Evolutionary conservation across 2,888 invertebrate species (phyloP).

Genomic region (Hydroisotoma schaefferi): DNA sequence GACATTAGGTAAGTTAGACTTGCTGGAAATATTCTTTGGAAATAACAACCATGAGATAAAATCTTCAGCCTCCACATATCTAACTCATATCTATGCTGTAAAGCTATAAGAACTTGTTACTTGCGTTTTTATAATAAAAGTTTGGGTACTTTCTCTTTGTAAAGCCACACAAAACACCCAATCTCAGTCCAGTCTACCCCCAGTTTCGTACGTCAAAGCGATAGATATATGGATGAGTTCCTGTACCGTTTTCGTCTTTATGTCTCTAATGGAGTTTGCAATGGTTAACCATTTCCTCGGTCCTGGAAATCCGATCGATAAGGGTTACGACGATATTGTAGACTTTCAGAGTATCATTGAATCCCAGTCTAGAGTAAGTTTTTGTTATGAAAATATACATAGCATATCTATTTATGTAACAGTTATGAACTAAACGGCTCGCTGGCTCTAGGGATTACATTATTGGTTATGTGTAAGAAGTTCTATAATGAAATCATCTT

Average conservation of each 20-base stretch:
- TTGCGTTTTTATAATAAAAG: too few relatives aligned
- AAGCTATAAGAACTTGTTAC: not conserved
- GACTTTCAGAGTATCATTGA: constrained; percentile 38
- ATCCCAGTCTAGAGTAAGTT: constrained; percentile 28
- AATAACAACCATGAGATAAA: not conserved
- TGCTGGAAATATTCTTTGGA: not conserved
- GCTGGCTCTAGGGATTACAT: not conserved
- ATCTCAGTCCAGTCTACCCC: constrained; percentile 81
- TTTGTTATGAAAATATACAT: not conserved
- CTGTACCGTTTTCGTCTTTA: constrained; percentile 85
- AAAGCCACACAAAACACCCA: constrained; percentile 87
- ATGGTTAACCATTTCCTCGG: constrained; percentile 87
- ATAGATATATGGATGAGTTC: constrained; percentile 92
- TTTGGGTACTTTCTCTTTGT: constrained; percentile 40
- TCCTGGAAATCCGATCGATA: constrained; percentile 55
- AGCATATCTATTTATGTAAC: too few relatives aligned
- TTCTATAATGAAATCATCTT: too few relatives aligned
- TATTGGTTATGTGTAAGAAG: not conserved
- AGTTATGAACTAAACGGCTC: not conserved
- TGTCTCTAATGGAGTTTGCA: constrained; percentile 84
- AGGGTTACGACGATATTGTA: constrained; percentile 41
- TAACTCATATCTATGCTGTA: not conserved
- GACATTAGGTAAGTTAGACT: constrained; percentile 68
- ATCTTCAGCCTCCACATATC: not conserved
- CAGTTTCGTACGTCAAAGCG: constrained; percentile 88